Evolutionary conservation across 2,888 invertebrate genomes (phyloP), one percentile per base, ranked within the genome.

Genomic region (Colletes collaris): DNA sequence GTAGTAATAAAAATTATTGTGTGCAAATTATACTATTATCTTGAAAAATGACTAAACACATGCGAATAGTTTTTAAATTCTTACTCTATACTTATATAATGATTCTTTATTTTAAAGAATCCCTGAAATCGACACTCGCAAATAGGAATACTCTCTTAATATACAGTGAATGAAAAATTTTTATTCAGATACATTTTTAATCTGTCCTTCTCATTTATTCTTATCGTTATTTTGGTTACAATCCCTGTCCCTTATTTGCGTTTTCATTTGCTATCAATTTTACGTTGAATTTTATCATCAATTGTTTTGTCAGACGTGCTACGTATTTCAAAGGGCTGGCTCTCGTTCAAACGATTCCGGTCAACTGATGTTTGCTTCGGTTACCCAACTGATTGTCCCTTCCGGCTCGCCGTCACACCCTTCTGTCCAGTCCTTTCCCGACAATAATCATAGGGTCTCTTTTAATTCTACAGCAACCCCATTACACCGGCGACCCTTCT

Each of bases 381-480:
- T 83, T 82, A 84, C 81, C 81, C 81, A 69, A 79, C 83, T 66
- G 81, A 80, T 83, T 83, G 86, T 87, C 83, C 86, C 86, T 85
- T 81, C 83, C 82, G 78, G 74, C 83, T 76, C 79, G 80, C 82
- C 79, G 77, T 76, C 71, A 64, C 75, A 66, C 82, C 82, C 83
- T 77, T 62, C 75, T 70, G 81, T 78, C 76, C 80, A 56, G 68
- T 80, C 82, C 73, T 69, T 76, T 81, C 77, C 86, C 82, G 84
- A 85, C 85, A 88, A 89, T 91, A 90, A 91, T 91, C 90, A 87
- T 84, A 78, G 86, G 83, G 85, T 89, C 87, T 87, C 88, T 90
- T 92, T 90, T 90, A 91, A 92, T 92, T 91, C 88, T 87, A 85
- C 84, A 83, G 86, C 89, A 87, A 90, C 90, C 90, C 90, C 90